phyloP scores from a whole-genome alignment of 2,797 vertebrate species.

The Sarcoramphus papa region DNA sequence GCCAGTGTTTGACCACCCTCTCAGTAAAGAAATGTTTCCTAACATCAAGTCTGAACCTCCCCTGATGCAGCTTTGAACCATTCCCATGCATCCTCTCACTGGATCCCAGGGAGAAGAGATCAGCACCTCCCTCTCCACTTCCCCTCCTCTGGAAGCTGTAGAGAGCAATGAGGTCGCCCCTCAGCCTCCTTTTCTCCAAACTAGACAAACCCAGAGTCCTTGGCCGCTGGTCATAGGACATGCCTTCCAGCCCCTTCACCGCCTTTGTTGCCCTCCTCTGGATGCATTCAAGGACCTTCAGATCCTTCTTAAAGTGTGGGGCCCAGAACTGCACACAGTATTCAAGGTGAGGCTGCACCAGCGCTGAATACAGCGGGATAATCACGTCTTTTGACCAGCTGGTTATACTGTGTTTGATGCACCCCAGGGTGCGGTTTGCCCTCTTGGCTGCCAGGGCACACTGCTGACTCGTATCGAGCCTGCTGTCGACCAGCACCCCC shows the following conservation, averaged over 20 bases:
- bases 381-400: background rate
- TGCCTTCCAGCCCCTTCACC: background rate
- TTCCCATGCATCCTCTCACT: background rate
- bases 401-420: background rate
- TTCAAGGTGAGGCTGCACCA: background rate
- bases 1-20: too few species aligned
- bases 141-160: background rate
- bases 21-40: background rate
- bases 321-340: too few species aligned
- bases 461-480: rapidly evolving
- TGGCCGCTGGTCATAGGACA: background rate
- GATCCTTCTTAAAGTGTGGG: too few species aligned
- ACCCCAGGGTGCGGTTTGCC: background rate
- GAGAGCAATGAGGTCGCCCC: background rate
- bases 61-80: background rate
- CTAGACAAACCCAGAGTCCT: background rate
- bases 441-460: background rate
- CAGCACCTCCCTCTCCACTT: background rate
- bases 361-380: background rate
- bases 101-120: background rate
- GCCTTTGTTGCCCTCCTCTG: background rate
- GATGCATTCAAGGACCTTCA: background rate
- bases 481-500: background rate
- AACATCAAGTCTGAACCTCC: background rate
- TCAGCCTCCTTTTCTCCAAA: background rate